Evolutionary conservation across 2,113 vertebrate genomes (phyloP).

Genomic region (Myrmecophaga tridactyla): DNA sequence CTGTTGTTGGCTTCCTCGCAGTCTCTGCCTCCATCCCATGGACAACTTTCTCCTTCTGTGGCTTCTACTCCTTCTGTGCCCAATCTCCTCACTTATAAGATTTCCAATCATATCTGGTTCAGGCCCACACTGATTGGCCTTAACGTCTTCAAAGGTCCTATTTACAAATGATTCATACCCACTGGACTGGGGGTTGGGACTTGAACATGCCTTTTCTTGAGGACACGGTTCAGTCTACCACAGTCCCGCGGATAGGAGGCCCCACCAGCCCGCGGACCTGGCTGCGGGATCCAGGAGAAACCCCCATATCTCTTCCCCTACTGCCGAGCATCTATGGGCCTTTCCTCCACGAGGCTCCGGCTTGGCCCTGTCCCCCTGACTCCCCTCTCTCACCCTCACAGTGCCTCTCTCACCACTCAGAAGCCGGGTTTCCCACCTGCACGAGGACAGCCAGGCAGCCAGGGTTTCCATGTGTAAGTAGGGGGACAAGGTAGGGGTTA

Average conservation of each 20-base stretch:
- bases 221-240: too few relatives aligned
- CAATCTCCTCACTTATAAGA: too few relatives aligned
- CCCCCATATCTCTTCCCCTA: background rate
- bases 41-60: too few relatives aligned
- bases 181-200: too few relatives aligned
- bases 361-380: background rate
- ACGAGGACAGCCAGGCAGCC: slow-evolving; percentile 86
- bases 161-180: too few relatives aligned
- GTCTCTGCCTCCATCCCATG: background rate
- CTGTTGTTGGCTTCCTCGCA: too few relatives aligned
- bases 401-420: slow-evolving; percentile 93
- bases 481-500: background rate
- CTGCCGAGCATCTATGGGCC: background rate
- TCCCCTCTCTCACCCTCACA: slow-evolving; percentile 57
- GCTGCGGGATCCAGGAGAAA: background rate
- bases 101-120: too few relatives aligned
- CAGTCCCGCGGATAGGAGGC: accelerated
- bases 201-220: too few relatives aligned
- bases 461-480: slow-evolving; percentile 91
- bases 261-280: background rate
- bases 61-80: background rate
- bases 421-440: slow-evolving; percentile 89
- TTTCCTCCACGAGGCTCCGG: background rate
- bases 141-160: too few relatives aligned
- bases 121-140: too few relatives aligned